Evolutionary conservation across 2,888 invertebrate species (phyloP).

Genomic region (Phlogophora meticulosa): DNA sequence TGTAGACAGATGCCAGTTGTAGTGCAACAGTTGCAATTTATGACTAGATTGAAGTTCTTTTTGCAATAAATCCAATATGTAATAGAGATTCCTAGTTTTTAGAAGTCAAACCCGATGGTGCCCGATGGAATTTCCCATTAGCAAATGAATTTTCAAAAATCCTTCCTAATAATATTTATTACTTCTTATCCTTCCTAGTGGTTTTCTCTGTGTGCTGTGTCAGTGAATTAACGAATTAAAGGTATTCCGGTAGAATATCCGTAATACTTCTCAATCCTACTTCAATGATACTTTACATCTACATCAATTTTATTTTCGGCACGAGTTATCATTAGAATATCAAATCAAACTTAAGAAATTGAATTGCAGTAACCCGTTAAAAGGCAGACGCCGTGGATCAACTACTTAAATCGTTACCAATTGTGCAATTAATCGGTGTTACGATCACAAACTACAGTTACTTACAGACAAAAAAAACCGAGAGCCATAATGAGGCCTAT

Average conservation of each 20-base stretch:
- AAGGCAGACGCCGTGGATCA: conserved; percentile 3
- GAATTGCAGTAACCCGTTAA: conserved; percentile 19
- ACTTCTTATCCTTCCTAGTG: too few relatives aligned
- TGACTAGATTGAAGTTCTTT: not conserved
- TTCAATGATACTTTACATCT: too few relatives aligned
- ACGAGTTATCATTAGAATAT: conserved; percentile 11
- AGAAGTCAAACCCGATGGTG: too few relatives aligned
- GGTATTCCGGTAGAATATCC: too few relatives aligned
- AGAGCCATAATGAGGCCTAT: conserved; percentile 12
- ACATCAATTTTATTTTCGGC: not conserved
- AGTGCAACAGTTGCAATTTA: not conserved
- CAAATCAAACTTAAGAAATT: conserved; percentile 24
- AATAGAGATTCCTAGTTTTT: too few relatives aligned
- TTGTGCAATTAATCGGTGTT: conserved; percentile 35
- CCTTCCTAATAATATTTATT: too few relatives aligned
- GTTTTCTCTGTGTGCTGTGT: too few relatives aligned
- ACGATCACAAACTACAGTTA: conserved; percentile 26
- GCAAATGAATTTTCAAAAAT: too few relatives aligned
- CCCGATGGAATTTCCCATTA: too few relatives aligned
- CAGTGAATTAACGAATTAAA: too few relatives aligned
- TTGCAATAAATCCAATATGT: too few relatives aligned
- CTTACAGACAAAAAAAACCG: conserved; percentile 20
- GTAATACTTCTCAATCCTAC: too few relatives aligned
- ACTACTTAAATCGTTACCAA: conserved; percentile 28
- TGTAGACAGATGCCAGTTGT: not conserved